A percentile compares a stretch with the other conserved stretches of the same genome.
Conservation (phyloP, 2,888 invertebrate genomes). For the Mythimna impura region DNA sequence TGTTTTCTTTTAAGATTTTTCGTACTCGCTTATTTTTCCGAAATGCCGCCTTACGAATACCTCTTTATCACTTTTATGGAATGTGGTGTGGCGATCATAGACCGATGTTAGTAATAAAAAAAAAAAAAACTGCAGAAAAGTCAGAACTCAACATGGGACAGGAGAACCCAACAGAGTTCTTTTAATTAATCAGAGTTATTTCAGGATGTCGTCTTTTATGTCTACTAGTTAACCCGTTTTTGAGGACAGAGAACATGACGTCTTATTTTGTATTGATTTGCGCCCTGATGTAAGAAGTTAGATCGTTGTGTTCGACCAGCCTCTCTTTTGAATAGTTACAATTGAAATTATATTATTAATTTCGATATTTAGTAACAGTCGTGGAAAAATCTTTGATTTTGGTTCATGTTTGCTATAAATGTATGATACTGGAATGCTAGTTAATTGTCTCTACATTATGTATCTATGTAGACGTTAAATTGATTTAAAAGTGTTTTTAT, state of each 20-base stretch:
- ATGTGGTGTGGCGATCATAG: not conserved
- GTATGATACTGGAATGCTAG: slow-evolving; percentile 35
- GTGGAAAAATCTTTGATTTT: slow-evolving; percentile 33
- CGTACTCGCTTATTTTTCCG: not conserved
- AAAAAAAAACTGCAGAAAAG: not conserved
- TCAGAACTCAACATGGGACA: not conserved
- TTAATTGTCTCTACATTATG: slow-evolving; percentile 25
- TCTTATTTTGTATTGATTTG: slow-evolving; percentile 27
- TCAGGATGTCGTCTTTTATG: slow-evolving; percentile 31
- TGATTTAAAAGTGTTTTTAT: slow-evolving; percentile 26
- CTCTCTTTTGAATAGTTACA: slow-evolving; percentile 29
- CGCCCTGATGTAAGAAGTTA: slow-evolving; percentile 21
- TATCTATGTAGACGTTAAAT: slow-evolving; percentile 23
- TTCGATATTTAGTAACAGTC: slow-evolving; percentile 36
- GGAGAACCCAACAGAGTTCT: not conserved
- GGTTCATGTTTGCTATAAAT: slow-evolving; percentile 34
- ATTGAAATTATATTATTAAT: slow-evolving; percentile 8
- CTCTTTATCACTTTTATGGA: not conserved
- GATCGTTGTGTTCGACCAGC: slow-evolving; percentile 27
- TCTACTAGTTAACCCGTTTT: not conserved
- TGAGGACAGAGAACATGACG: slow-evolving; percentile 4
- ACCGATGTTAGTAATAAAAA: no score
- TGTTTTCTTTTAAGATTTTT: not conserved
- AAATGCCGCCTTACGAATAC: not conserved
- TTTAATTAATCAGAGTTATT: not conserved